A percentile compares a stretch with the other conserved stretches of the same genome.
Conservation (phyloP, 2,797 vertebrate genomes). For the Glossophaga mutica region DNA sequence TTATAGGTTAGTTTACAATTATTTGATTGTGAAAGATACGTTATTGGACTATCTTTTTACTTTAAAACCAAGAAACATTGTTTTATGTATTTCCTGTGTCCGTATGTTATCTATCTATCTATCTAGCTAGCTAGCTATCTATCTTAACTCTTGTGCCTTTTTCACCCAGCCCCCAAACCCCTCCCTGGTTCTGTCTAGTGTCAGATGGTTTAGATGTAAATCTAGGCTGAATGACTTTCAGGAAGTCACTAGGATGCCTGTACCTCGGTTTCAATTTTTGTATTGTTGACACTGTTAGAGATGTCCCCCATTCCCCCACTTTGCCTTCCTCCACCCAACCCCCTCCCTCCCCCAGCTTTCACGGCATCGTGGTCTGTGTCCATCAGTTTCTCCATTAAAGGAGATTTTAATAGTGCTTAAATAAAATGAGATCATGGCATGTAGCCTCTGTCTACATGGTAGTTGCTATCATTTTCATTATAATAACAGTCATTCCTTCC, state of each 20-base stretch:
- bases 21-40: not conserved
- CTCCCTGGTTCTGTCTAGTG: not conserved
- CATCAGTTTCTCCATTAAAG: not conserved
- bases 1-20: not conserved
- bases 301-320: too few species aligned
- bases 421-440: not conserved
- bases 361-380: not conserved
- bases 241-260: not conserved
- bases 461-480: not conserved
- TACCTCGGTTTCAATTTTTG: not conserved
- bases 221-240: not conserved
- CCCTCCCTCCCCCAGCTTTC: not conserved
- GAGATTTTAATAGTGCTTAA: not conserved
- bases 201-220: not conserved
- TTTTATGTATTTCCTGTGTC: not conserved
- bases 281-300: not conserved
- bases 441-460: not conserved
- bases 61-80: not conserved
- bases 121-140: not conserved
- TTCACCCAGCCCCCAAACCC: not conserved
- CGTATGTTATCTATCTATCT: not conserved
- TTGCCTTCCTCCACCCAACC: not conserved
- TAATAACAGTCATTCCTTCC: not conserved
- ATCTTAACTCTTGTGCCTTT: not conserved
- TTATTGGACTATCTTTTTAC: not conserved